A percentile compares a stretch with the other conserved stretches of the same genome.
phyloP scores from a whole-genome alignment of 2,797 vertebrate species.

The Oryzias dopingdopingensis region DNA sequence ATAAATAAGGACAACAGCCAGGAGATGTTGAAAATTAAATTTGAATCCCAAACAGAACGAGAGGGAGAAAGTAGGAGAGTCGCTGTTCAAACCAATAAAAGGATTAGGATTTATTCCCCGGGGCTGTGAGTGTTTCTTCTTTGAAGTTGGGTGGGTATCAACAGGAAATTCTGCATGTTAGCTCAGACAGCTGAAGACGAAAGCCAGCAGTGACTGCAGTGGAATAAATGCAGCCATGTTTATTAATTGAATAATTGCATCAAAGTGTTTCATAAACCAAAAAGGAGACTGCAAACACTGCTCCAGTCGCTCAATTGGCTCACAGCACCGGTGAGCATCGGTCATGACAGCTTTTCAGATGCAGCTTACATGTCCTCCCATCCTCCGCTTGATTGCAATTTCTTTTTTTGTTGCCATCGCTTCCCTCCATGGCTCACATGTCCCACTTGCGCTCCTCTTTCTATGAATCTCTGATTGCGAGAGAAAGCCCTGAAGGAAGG shows the following conservation, averaged over 20 bases:
- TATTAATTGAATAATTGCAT: conserved; percentile 62
- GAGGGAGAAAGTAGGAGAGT: conserved; percentile 11
- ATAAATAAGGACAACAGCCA: conserved; percentile 15
- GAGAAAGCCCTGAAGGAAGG: conserved; percentile 71
- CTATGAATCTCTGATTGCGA: conserved; percentile 68
- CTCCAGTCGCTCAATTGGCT: conserved; percentile 11
- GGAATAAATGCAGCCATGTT: conserved; percentile 58
- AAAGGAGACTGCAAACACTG: conserved; percentile 31
- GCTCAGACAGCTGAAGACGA: conserved; percentile 46
- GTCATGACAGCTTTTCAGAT: conserved; percentile 39
- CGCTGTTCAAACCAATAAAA: conserved; percentile 54
- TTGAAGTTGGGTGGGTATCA: conserved; percentile 56
- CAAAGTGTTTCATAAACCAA: conserved; percentile 45
- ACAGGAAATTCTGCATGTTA: conserved; percentile 54
- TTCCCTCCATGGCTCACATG: conserved; percentile 44
- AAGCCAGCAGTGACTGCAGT: conserved; percentile 35
- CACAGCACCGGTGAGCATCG: conserved; percentile 30
- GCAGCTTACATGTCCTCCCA: conserved; percentile 59
- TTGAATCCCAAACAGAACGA: conserved; percentile 32
- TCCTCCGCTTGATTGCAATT: conserved; percentile 59
- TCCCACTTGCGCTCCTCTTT: conserved; percentile 58
- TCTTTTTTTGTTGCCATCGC: conserved; percentile 51
- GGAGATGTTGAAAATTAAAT: conserved; percentile 33
- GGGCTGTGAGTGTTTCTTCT: conserved; percentile 41
- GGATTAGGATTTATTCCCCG: conserved; percentile 50